phyloP scores from a whole-genome alignment of 2,888 invertebrate genomes.

The Serrognathus titanus region DNA sequence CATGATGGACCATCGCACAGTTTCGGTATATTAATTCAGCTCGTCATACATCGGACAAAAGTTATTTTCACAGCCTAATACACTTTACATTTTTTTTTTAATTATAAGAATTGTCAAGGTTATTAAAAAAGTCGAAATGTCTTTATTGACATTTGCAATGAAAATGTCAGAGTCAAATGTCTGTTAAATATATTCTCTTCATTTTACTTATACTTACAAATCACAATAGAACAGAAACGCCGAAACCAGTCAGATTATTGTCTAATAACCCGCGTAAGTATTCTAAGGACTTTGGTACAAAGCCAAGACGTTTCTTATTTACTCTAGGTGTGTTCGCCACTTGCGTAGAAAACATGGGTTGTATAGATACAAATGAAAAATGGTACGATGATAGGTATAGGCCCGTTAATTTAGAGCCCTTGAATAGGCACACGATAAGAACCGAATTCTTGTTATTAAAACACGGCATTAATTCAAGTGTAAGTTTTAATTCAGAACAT shows the following conservation, averaged over 20 bases:
- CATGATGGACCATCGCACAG: no score
- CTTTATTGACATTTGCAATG: neutral
- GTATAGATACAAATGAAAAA: conserved; percentile 41
- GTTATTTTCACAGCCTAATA: no score
- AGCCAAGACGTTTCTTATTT: neutral
- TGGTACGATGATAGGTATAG: conserved; percentile 44
- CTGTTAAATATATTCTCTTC: conserved; percentile 12
- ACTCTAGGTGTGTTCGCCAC: conserved; percentile 31
- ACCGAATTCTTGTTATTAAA: conserved; percentile 45
- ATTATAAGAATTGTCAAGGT: no score
- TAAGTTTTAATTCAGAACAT: conserved; percentile 16
- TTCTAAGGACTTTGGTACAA: neutral
- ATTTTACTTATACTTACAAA: conserved; percentile 12
- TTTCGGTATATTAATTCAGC: no score
- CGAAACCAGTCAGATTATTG: conserved; percentile 6
- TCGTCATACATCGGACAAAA: no score
- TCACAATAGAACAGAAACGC: neutral
- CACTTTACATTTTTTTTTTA: no score
- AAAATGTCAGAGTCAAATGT: conserved; percentile 21
- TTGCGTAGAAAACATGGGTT: conserved; percentile 47
- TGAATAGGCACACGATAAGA: conserved; percentile 44
- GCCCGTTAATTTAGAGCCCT: conserved; percentile 44
- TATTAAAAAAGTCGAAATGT: no score
- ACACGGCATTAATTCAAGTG: conserved; percentile 20
- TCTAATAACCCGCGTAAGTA: conserved; percentile 21